Evolutionary conservation across 2,113 vertebrate species (phyloP).

Genomic region (Synchiropus splendidus): DNA sequence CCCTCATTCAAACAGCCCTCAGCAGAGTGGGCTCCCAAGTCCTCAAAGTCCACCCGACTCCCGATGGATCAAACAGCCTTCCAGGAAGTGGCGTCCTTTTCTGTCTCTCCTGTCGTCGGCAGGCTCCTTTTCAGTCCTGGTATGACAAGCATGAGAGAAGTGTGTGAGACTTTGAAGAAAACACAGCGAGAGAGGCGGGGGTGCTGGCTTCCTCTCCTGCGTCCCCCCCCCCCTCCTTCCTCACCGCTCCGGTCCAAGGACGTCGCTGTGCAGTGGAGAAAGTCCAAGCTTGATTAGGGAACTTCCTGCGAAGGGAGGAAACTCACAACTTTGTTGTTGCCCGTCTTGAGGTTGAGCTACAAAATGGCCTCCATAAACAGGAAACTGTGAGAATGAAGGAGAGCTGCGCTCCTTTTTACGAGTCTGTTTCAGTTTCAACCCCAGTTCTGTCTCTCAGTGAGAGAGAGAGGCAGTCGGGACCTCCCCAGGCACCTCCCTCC

Average conservation of each 20-base stretch:
- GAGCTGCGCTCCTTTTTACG: slow-evolving; percentile 56
- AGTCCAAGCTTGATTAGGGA: slow-evolving; percentile 45
- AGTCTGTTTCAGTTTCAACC: slow-evolving; percentile 71
- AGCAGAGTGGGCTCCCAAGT: slow-evolving; percentile 5
- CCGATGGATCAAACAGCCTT: slow-evolving; percentile 24
- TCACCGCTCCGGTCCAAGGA: slow-evolving; percentile 12
- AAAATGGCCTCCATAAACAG: slow-evolving; percentile 72
- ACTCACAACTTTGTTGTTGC: slow-evolving; percentile 47
- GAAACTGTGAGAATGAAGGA: slow-evolving; percentile 56
- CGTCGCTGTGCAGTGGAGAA: slow-evolving; percentile 50
- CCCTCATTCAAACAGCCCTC: slow-evolving; percentile 8
- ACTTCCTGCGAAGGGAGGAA: slow-evolving; percentile 14
- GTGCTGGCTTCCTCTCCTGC: slow-evolving; percentile 7
- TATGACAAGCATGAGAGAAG: slow-evolving; percentile 21
- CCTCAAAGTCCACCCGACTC: slow-evolving; percentile 11
- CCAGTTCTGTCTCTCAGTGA: slow-evolving; percentile 37
- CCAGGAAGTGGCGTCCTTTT: slow-evolving; percentile 41
- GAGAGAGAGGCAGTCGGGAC: slow-evolving; percentile 12
- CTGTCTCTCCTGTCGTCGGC: slow-evolving; percentile 2
- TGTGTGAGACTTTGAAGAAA: slow-evolving; percentile 12
- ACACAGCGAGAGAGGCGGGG: slow-evolving; percentile 1
- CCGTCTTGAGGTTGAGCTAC: slow-evolving; percentile 37
- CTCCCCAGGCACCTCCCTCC: slow-evolving; percentile 27
- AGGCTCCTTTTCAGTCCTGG: no score
- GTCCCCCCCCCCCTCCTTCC: slow-evolving; percentile 13